Percentiles rank a stretch among this genome's conserved stretches.
Conservation (phyloP, 2,113 vertebrate genomes). For the Epinephelus lanceolatus region DNA sequence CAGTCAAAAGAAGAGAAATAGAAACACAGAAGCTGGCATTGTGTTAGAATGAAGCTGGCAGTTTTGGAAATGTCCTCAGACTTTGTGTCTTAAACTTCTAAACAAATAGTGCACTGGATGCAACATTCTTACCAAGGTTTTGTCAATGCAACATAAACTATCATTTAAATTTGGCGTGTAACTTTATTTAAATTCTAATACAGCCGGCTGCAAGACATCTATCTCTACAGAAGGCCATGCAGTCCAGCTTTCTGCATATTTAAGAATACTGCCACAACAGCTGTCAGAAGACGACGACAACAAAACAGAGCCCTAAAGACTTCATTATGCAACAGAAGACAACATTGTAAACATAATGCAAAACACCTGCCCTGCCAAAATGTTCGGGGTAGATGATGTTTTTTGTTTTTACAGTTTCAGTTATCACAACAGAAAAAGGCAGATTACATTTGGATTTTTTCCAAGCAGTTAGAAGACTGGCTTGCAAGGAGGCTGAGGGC, state of each 20-base stretch:
- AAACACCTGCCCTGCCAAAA: background rate
- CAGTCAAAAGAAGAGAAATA: background rate
- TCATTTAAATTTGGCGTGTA: background rate
- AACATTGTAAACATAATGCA: background rate
- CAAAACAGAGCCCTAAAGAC: background rate
- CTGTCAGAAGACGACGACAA: background rate
- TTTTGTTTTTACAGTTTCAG: background rate
- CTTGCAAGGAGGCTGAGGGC: too few species aligned
- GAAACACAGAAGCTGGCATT: background rate
- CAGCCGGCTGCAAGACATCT: background rate
- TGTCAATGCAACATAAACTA: background rate
- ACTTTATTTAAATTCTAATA: background rate
- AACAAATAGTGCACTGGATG: background rate
- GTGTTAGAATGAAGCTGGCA: background rate
- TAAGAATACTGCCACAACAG: background rate
- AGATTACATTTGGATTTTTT: too few species aligned
- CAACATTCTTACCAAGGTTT: background rate
- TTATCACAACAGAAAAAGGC: background rate
- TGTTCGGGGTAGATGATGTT: background rate
- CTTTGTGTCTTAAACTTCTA: background rate
- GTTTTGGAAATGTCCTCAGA: background rate
- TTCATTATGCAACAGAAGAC: background rate
- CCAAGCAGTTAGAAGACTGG: too few species aligned
- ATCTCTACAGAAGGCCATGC: background rate
- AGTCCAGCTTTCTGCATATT: background rate